Base-by-base conservation (phyloP, 2,113 vertebrate species). In the Eublepharis macularius region DNA sequence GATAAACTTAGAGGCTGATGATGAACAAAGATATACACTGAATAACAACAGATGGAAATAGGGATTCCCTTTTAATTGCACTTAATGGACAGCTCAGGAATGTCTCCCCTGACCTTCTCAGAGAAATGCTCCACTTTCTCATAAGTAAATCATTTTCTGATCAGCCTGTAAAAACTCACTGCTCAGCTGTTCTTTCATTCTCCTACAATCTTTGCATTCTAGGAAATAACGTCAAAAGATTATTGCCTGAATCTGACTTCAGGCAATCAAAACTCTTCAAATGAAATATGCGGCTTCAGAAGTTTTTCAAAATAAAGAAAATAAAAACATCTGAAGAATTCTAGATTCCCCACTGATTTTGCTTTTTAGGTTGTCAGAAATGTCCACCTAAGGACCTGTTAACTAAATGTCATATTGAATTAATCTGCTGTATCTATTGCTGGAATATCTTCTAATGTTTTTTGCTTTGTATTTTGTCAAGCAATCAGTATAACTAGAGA, bases 181-280 rank as follows among this genome's bases (percentile, higher is more conserved):
- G 49, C 51, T 63, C 54, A 60, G 51, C 36, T 78, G 26, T 85
- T 60, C 32, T 72, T 43, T 60, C 29, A 57, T 57, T 60, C 49
- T 36, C 17, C 54, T n/a, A 43, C 47, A 72, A 79, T 41, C 9
- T 72, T 79, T 69, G 41, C 49, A 34, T 79, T 60, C 49, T 79
- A 79, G 49, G 51, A 60, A 79, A 70, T n/a, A 41, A 36, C 36
- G 54, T 43, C 63, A 72, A 84, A 85, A 57, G 74, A 26, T 78
- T 85, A 78, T 78, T 57, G 39, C 36, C 75, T n/a, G 65, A 84
- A 78, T 78, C 36, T 85, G 39, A 57, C 83, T 78, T 70, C 66
- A 85, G 76, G 66, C 83, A 57, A 43, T 57, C 49, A 69, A 21
- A 57, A 45, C 32, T 57, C 76, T 84, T 75, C 57, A 76, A 76